Percentiles rank a stretch among this genome's conserved stretches.
Conservation (phyloP, 2,888 invertebrate species). For the Phyllotreta cruciferae region DNA sequence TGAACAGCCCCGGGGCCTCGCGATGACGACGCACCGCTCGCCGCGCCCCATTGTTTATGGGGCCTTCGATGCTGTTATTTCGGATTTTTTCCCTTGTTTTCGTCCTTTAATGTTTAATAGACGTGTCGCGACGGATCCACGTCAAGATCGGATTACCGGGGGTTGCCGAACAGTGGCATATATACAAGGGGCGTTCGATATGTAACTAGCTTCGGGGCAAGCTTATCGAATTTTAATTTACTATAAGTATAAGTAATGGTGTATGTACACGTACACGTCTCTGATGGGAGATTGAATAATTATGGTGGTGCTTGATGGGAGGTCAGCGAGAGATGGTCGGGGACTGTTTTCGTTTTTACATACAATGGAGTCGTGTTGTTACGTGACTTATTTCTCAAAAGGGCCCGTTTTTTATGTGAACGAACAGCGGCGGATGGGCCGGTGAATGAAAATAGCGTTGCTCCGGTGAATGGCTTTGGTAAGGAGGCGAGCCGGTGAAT, state of each 20-base stretch:
- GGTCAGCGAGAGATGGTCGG: slow-evolving; percentile 51
- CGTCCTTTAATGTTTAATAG: slow-evolving; percentile 32
- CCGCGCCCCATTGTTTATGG: slow-evolving; percentile 57
- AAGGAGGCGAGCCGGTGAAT: slow-evolving; percentile 47
- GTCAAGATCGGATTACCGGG: slow-evolving; percentile 8
- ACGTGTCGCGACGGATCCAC: slow-evolving; percentile 19
- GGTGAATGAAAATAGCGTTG: slow-evolving; percentile 52
- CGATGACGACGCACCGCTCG: slow-evolving; percentile 52
- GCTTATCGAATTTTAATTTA: background rate
- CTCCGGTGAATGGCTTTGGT: slow-evolving; percentile 50
- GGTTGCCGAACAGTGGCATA: background rate
- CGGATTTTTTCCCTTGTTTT: too few relatives aligned
- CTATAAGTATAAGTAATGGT: background rate
- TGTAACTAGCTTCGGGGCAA: background rate
- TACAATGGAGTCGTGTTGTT: slow-evolving; percentile 58
- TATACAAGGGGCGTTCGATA: background rate
- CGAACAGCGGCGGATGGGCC: slow-evolving; percentile 45
- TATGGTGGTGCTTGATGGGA: slow-evolving; percentile 57
- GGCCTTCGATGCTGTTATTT: slow-evolving; percentile 36
- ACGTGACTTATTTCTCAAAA: slow-evolving; percentile 57
- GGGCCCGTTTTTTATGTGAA: slow-evolving; percentile 54
- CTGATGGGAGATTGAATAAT: slow-evolving; percentile 54
- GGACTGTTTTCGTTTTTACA: slow-evolving; percentile 56
- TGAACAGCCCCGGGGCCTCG: slow-evolving; percentile 55
- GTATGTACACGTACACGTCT: background rate